Evolutionary conservation across 2,888 invertebrate species (phyloP).

Genomic region (Drosophila cracens): DNA sequence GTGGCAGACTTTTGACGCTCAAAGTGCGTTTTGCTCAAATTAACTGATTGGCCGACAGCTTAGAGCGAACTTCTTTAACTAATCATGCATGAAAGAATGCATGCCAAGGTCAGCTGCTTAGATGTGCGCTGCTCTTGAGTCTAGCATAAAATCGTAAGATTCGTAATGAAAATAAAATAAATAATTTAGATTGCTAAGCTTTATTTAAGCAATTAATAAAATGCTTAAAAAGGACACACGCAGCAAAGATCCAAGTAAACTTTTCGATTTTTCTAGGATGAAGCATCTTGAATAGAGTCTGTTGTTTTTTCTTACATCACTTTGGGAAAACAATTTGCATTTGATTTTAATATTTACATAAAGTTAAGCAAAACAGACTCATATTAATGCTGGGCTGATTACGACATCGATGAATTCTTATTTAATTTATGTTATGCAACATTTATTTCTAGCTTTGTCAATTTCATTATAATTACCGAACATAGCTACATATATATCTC

Average conservation of each 20-base stretch:
- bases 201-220: not conserved
- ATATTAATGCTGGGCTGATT: not conserved
- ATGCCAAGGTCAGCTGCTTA: constrained; percentile 18
- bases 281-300: not conserved
- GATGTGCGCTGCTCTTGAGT: not conserved
- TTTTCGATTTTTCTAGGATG: not conserved
- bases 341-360: not conserved
- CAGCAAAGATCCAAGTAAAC: not conserved
- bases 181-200: not conserved
- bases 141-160: not conserved
- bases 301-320: not conserved
- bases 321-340: not conserved
- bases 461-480: constrained; percentile 30
- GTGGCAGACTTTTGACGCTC: constrained; percentile 63
- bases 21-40: constrained; percentile 56
- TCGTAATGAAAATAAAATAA: not conserved
- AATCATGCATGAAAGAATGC: constrained; percentile 15
- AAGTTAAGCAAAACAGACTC: not conserved
- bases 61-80: not conserved
- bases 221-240: not conserved
- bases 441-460: constrained; percentile 25
- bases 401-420: not conserved
- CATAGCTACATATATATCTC: constrained; percentile 12
- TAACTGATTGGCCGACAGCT: constrained; percentile 46
- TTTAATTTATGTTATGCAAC: constrained; percentile 1